Percentiles rank a stretch among this genome's conserved stretches.
Conservation (phyloP, 2,888 invertebrate genomes). For the Leucania comma region DNA sequence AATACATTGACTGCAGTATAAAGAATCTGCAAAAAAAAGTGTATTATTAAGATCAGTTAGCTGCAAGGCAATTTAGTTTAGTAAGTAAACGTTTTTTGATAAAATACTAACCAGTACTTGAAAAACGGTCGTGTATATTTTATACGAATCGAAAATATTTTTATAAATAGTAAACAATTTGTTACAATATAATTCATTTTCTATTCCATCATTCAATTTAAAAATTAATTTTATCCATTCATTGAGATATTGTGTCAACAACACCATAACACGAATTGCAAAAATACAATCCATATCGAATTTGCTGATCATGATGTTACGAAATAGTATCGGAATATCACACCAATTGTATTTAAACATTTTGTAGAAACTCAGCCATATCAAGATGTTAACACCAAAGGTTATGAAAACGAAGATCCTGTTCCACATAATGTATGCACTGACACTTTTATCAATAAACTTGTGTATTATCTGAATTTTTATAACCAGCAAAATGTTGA, state of each 20-base stretch:
- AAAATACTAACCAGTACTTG: conserved; percentile 46
- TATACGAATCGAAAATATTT: conserved; percentile 41
- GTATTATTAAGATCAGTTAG: conserved; percentile 7
- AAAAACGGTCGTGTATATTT: conserved; percentile 38
- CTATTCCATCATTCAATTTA: not conserved
- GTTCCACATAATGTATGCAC: not conserved
- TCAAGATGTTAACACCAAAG: conserved; percentile 7
- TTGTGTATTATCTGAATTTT: conserved; percentile 16
- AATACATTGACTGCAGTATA: conserved; percentile 6
- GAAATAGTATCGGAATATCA: not conserved
- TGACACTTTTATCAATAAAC: conserved; percentile 2
- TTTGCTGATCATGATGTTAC: not conserved
- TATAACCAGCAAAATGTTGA: conserved; percentile 5
- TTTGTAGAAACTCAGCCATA: not conserved
- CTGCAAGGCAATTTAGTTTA: not conserved
- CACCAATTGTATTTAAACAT: not conserved
- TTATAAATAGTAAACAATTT: conserved; percentile 23
- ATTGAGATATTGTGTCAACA: conserved; percentile 15
- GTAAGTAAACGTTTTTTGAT: not conserved
- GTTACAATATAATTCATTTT: not conserved
- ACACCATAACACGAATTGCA: conserved; percentile 19
- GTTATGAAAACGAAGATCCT: not conserved
- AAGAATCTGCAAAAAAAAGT: conserved; percentile 1
- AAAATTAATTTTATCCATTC: conserved; percentile 10
- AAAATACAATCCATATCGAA: conserved; percentile 42